Evolutionary conservation across 2,888 invertebrate species (phyloP).

Genomic region (Tenthredo notha): DNA sequence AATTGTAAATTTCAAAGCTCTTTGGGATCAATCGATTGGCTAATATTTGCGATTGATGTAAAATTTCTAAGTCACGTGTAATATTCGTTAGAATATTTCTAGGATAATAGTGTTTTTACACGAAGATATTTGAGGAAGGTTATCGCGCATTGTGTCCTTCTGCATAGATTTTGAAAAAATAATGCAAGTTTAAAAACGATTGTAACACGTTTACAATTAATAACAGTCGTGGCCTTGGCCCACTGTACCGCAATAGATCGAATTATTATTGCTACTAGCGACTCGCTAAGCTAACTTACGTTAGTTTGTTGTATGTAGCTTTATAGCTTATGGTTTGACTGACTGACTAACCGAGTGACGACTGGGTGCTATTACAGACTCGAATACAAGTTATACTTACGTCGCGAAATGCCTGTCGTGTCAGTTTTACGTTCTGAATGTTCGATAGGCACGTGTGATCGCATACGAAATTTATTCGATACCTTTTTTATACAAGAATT

Average conservation of each 20-base stretch:
- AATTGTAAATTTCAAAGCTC: too few species aligned
- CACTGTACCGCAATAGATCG: conserved; percentile 22
- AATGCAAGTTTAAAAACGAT: background rate
- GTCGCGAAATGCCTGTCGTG: background rate
- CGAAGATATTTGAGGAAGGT: too few species aligned
- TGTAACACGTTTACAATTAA: conserved; percentile 18
- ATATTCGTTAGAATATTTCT: too few species aligned
- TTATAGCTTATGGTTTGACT: background rate
- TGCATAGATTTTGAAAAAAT: background rate
- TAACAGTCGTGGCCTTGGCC: conserved; percentile 18
- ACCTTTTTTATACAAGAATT: too few species aligned
- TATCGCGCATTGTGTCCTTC: too few species aligned
- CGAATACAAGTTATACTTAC: background rate
- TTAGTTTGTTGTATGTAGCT: background rate
- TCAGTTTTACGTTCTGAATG: background rate
- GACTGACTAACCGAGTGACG: background rate
- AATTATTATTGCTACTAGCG: background rate
- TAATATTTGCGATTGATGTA: background rate
- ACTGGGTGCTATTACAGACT: background rate
- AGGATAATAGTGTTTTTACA: too few species aligned
- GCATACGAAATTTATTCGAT: conserved; percentile 2
- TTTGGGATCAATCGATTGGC: too few species aligned
- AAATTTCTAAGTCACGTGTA: background rate
- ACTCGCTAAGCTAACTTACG: background rate
- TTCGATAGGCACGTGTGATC: background rate